Base-by-base conservation (phyloP, 2,888 invertebrate genomes). In the Empis livida region DNA sequence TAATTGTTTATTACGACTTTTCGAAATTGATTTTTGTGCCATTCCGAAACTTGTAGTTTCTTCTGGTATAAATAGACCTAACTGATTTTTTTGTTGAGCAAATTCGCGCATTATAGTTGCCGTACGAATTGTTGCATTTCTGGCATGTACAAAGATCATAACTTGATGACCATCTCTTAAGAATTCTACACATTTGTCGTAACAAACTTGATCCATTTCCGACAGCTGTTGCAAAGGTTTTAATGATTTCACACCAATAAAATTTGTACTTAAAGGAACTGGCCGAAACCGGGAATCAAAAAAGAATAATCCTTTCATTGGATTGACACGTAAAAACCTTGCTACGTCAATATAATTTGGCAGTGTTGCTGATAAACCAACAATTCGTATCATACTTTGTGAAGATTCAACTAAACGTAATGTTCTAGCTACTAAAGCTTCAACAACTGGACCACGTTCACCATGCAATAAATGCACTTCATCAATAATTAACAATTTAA, bases 261-360 rank as follows among this genome's bases (percentile, higher is more conserved):
- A 97, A 42, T 86, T 86, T 57, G 91, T 90, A 43, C 86, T 84
- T 9, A 97, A 71, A 0, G 97, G 97, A 1, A 99, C 97, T 0
- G 99, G 97, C 2, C 99, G 78, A 65, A 93, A 95, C 6, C 94
- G 79, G 2, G 86, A 82, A 68, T 93, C 93, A 65, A 97, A 97
- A 71, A 84, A 96, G 70, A 94, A 97, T 2, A 97, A 71, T 0
- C 96, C 96, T 32, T 81, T 80, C 63, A 84, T 79, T 0, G 91
- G 89, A 71, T 96, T 96, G 0, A 99, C 99, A 14, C 90, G 75
- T 11, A 99, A 73, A 66, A 99, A 99, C 68, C 78, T 75, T 3
- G 97, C 94, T 23, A 99, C 96, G 70, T 99, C 97, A 5, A 91
- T 68, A 65, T 99, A 99, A 68, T 99, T 99, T 2, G 99, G 99